Evolutionary conservation across 2,113 vertebrate genomes (phyloP).

Genomic region (Platysternon megacephalum): DNA sequence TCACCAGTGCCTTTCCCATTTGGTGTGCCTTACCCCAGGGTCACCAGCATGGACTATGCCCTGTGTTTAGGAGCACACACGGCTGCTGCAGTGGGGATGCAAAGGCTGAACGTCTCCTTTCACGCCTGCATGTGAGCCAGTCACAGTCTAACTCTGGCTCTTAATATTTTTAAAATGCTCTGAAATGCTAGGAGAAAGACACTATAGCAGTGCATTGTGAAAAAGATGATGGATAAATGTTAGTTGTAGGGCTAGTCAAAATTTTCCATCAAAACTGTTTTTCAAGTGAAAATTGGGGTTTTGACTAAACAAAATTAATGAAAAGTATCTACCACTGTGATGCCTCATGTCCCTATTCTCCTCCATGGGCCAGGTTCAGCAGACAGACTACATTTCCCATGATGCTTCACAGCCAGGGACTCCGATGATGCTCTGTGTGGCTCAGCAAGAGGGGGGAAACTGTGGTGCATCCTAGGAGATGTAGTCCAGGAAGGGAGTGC

Average conservation of each 20-base stretch:
- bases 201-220: too few species aligned
- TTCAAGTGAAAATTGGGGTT: neutral
- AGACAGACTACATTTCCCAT: neutral
- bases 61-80: neutral
- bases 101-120: neutral
- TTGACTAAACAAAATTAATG: neutral
- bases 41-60: neutral
- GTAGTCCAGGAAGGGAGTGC: neutral
- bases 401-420: neutral
- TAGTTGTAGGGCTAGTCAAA: neutral
- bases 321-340: neutral
- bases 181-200: neutral
- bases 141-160: neutral
- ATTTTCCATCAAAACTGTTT: neutral
- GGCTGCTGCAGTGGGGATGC: neutral
- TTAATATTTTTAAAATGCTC: neutral
- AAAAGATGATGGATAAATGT: neutral
- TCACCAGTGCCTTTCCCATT: neutral
- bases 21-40: neutral
- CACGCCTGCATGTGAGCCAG: neutral
- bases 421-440: neutral
- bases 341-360: neutral
- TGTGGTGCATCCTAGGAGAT: neutral
- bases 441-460: neutral
- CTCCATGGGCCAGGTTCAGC: neutral